Percentiles rank a stretch among this genome's conserved stretches.
Evolutionary conservation across 2,888 invertebrate species (phyloP).

Genomic region (Kryphioiulus occultus): DNA sequence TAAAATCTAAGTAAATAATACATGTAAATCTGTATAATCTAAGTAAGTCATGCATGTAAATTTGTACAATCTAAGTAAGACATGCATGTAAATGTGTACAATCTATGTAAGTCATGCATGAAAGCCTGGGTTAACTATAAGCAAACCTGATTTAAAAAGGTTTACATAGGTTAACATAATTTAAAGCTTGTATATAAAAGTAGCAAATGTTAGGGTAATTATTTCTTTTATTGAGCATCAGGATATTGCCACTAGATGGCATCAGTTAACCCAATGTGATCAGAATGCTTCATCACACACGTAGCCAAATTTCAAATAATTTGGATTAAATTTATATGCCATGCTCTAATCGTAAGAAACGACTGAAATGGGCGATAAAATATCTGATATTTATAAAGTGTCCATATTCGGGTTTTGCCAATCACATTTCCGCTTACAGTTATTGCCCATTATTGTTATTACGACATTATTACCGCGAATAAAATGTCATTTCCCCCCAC

Average conservation of each 20-base stretch:
- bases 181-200: no score
- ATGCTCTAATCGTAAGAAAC: neutral
- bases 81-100: no score
- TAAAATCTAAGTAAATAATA: no score
- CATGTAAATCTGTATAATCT: no score
- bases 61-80: no score
- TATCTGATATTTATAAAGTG: neutral
- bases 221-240: no score
- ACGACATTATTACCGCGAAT: neutral
- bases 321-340: neutral
- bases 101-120: no score
- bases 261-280: neutral
- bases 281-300: neutral
- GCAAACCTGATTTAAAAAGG: no score
- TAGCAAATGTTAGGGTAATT: no score
- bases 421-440: neutral
- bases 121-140: no score
- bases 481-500: neutral
- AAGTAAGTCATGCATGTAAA: no score
- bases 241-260: neutral
- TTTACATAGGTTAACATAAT: no score
- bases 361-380: slow-evolving; percentile 9
- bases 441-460: neutral
- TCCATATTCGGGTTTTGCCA: neutral
- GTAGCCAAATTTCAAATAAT: neutral